Evolutionary conservation across 2,113 vertebrate species (phyloP).

Genomic region (Prunella himalayana): DNA sequence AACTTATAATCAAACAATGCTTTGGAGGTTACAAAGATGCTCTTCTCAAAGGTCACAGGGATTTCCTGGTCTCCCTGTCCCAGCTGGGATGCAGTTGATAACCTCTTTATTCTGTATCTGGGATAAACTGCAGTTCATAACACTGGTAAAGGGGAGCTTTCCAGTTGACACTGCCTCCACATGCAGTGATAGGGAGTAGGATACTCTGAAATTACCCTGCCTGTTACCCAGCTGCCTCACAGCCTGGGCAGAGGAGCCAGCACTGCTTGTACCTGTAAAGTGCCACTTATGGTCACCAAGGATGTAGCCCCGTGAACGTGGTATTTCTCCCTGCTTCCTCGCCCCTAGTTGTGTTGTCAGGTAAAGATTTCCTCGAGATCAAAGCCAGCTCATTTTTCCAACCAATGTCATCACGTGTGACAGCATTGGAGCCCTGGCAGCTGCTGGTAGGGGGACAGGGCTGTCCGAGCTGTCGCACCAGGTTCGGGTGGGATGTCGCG

Average conservation of each 20-base stretch:
- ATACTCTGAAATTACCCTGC: background rate
- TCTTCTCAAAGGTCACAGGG: background rate
- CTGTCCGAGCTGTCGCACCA: fast-evolving
- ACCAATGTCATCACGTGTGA: fast-evolving
- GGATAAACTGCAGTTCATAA: background rate
- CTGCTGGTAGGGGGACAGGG: background rate
- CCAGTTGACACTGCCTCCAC: background rate
- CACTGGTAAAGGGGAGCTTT: background rate
- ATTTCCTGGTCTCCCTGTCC: background rate
- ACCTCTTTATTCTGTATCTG: background rate
- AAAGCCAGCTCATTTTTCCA: background rate
- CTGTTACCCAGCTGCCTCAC: background rate
- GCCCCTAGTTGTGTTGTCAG: fast-evolving
- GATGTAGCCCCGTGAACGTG: fast-evolving
- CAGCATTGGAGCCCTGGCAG: background rate
- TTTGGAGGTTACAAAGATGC: background rate
- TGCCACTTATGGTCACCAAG: background rate
- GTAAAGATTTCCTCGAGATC: background rate
- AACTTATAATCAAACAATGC: background rate
- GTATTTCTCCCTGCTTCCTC: background rate
- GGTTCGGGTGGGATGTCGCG: fast-evolving
- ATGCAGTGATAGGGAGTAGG: background rate
- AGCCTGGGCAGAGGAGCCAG: background rate
- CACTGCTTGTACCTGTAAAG: background rate
- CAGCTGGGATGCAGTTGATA: background rate